These are phyloP conservation scores for Perognathus longimembris DNA, from an alignment of 2,113 vertebrate genomes.

Conservation along the genomic window DNA sequence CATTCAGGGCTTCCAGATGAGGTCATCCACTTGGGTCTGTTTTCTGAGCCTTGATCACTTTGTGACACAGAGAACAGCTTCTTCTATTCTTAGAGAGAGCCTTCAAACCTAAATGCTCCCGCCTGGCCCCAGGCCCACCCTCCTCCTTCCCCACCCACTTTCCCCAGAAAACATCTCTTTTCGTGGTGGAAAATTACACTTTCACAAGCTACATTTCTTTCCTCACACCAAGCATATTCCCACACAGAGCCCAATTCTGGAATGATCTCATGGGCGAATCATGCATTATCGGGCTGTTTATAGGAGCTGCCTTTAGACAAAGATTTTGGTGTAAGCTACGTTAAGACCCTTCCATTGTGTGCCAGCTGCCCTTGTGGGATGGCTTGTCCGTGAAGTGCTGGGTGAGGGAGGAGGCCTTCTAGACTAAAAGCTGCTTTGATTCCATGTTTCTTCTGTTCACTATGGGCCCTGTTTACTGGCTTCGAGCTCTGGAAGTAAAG, in stretches of 20 bases:
- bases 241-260: slow-evolving; percentile 52
- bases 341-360: slow-evolving; percentile 59
- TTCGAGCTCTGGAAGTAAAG: not conserved
- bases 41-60: slow-evolving; percentile 69
- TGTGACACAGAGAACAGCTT: slow-evolving; percentile 52
- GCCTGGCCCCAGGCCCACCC: slow-evolving; percentile 36
- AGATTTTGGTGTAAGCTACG: slow-evolving; percentile 61
- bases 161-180: slow-evolving; percentile 14
- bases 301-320: slow-evolving; percentile 56
- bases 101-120: not conserved
- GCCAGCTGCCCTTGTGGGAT: not conserved
- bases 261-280: slow-evolving; percentile 74
- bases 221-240: slow-evolving; percentile 60
- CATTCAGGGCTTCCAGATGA: slow-evolving; percentile 33
- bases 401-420: slow-evolving; percentile 29
- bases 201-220: slow-evolving; percentile 60
- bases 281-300: slow-evolving; percentile 51
- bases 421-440: slow-evolving; percentile 30
- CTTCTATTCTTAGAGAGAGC: slow-evolving; percentile 64
- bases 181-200: slow-evolving; percentile 66
- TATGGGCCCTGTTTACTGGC: not conserved
- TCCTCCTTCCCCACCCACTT: slow-evolving; percentile 17
- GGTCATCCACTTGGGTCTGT: slow-evolving; percentile 58
- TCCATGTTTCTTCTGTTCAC: not conserved
- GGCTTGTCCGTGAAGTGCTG: slow-evolving; percentile 14